These are phyloP conservation scores for Clarias pachynema DNA, from an alignment of 2,797 vertebrate species.

Conservation along the genomic window DNA sequence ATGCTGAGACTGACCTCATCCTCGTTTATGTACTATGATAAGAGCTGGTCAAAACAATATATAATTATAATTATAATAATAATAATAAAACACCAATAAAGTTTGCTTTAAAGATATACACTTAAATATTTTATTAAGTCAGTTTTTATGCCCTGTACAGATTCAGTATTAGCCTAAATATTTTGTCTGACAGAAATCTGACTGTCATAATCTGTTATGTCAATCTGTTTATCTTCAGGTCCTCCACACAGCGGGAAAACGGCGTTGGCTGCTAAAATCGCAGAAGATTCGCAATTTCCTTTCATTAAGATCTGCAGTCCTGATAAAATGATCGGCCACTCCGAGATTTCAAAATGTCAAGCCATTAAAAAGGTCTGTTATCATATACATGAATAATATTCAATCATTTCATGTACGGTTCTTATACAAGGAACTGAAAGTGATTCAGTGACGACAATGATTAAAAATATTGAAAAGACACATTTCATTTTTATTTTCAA, in stretches of 20 bases:
- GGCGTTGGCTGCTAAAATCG: conserved; percentile 91
- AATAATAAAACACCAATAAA: neutral
- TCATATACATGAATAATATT: neutral
- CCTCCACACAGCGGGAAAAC: conserved; percentile 96
- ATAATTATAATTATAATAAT: neutral
- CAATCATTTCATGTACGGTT: neutral
- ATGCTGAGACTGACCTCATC: neutral
- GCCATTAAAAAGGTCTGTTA: conserved; percentile 92
- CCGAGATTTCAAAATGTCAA: conserved; percentile 97
- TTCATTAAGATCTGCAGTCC: conserved; percentile 99
- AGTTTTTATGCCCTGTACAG: neutral
- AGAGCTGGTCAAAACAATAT: neutral
- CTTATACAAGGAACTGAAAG: neutral
- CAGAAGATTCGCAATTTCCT: conserved; percentile 94
- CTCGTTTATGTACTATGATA: neutral
- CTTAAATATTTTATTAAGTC: neutral
- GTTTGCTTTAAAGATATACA: neutral
- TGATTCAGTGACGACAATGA: neutral
- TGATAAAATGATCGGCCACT: conserved; percentile 97
- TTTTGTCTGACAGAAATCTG: neutral
- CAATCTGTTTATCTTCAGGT: conserved; percentile 68
- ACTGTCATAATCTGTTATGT: neutral
- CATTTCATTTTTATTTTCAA: neutral
- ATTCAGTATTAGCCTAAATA: neutral
- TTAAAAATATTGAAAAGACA: neutral